phyloP scores from a whole-genome alignment of 2,888 invertebrate species.

The Megaustenia siamemsis region DNA sequence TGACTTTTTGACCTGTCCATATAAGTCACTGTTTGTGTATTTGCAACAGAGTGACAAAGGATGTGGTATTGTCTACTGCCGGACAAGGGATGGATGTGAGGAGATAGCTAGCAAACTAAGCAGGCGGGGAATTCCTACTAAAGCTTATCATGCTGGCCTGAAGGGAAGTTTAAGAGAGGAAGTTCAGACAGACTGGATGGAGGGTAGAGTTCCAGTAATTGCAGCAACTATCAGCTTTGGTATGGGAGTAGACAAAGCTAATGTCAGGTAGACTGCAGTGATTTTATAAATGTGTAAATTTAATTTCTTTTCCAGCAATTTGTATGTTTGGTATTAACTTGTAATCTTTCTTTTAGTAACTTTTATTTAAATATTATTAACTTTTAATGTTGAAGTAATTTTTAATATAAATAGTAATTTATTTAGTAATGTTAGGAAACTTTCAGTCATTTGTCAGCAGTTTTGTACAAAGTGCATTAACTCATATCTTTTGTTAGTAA shows the following conservation, averaged over 20 bases:
- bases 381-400: too few species aligned
- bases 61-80: constrained; percentile 96
- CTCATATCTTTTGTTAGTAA: too few species aligned
- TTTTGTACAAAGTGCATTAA: too few species aligned
- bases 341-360: too few species aligned
- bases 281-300: neutral
- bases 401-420: too few species aligned
- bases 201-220: constrained; percentile 92
- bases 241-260: constrained; percentile 98
- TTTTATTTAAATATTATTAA: too few species aligned
- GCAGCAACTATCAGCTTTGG: constrained; percentile 99
- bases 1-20: too few species aligned
- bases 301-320: too few species aligned
- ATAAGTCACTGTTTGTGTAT: constrained; percentile 12
- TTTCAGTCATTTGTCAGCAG: too few species aligned
- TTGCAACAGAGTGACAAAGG: constrained; percentile 76
- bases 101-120: constrained; percentile 89
- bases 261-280: constrained; percentile 83
- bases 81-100: constrained; percentile 94
- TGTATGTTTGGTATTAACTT: too few species aligned
- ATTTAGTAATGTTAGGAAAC: too few species aligned
- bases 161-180: constrained; percentile 84
- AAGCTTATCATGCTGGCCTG: constrained; percentile 92
- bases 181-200: constrained; percentile 95
- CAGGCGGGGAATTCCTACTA: constrained; percentile 84